A percentile compares a stretch with the other conserved stretches of the same genome.
phyloP scores from a whole-genome alignment of 2,797 vertebrate species.

The Perodicticus potto region DNA sequence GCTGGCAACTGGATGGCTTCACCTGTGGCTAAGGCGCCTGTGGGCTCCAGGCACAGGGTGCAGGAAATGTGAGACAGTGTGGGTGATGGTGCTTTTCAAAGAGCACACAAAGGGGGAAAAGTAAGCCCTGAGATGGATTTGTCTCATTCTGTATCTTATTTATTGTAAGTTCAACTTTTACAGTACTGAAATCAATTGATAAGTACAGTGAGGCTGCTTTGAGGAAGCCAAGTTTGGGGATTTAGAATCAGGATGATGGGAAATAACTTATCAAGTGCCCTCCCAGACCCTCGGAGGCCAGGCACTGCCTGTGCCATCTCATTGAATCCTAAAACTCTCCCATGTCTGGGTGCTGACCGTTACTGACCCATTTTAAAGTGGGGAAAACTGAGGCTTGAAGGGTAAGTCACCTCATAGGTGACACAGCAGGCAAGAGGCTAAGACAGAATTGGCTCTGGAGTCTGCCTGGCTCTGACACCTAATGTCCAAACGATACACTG shows the following conservation, averaged over 20 bases:
- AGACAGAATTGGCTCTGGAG: neutral
- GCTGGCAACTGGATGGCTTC: neutral
- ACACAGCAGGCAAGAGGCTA: neutral
- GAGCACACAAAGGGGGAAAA: neutral
- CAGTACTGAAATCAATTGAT: too few species aligned
- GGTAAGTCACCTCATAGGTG: neutral
- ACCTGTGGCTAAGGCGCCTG: accelerated
- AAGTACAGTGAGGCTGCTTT: neutral
- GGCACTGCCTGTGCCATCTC: neutral
- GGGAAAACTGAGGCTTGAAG: neutral
- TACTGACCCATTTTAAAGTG: neutral
- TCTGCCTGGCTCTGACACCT: neutral
- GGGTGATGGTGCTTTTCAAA: neutral
- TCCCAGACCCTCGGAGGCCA: neutral
- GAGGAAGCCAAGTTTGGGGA: neutral
- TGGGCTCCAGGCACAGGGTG: neutral
- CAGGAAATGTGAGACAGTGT: too few species aligned
- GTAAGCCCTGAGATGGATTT: neutral
- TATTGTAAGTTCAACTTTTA: neutral
- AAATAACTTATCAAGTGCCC: neutral
- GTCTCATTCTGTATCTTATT: neutral
- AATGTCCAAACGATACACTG: accelerated
- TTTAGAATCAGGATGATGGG: neutral
- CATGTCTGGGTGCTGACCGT: neutral
- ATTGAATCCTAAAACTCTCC: neutral